phyloP scores from a whole-genome alignment of 2,113 vertebrate species.

The Menura novaehollandiae region DNA sequence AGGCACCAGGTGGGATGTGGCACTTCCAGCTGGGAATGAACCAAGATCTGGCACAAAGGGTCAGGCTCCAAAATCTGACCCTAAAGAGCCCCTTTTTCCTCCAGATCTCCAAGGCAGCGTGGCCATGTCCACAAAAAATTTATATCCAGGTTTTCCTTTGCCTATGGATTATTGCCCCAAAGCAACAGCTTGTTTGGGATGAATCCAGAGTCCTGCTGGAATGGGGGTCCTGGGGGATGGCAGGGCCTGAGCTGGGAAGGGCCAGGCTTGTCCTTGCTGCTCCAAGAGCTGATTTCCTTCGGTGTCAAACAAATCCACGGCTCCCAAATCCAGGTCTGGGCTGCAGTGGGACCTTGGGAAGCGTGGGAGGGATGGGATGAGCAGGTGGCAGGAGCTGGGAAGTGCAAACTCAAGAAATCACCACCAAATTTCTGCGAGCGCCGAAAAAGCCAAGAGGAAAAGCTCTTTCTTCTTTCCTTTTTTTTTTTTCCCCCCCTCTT shows the following conservation, averaged over 20 bases:
- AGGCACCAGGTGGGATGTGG: neutral
- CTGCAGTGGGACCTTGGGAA: neutral
- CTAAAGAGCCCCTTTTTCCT: neutral
- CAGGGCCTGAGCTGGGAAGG: neutral
- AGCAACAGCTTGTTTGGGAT: neutral
- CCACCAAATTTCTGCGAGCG: neutral
- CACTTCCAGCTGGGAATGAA: neutral
- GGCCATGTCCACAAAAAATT: fast-evolving
- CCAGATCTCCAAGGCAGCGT: fast-evolving
- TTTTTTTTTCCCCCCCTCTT: neutral
- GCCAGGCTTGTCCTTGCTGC: neutral
- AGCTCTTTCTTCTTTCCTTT: neutral
- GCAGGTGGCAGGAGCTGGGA: neutral
- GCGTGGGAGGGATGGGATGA: neutral
- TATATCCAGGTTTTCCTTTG: neutral
- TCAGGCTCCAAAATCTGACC: neutral
- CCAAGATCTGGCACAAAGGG: neutral
- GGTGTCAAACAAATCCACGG: fast-evolving
- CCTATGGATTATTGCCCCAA: neutral
- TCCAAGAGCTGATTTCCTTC: fast-evolving
- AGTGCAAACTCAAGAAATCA: neutral
- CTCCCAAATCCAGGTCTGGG: neutral
- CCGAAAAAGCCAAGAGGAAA: neutral
- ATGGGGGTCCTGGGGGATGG: fast-evolving
- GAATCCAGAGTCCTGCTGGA: neutral